Conservation (phyloP, 2,888 invertebrate genomes). For the Sthenelais limicola region DNA sequence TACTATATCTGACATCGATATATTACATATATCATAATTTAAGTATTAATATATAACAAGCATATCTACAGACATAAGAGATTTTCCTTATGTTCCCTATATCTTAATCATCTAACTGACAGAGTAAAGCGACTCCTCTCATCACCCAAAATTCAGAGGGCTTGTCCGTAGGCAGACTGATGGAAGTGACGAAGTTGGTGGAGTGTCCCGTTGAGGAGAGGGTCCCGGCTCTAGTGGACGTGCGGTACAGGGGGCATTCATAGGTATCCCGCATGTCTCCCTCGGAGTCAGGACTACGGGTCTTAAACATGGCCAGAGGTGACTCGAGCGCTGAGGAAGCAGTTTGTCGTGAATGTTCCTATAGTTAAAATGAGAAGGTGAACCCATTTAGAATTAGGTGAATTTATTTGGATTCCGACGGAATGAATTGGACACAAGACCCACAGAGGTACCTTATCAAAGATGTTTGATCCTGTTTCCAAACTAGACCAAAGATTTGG, state of each 20-base stretch:
- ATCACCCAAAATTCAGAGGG: slow-evolving; percentile 68
- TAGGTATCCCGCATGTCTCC: slow-evolving; percentile 51
- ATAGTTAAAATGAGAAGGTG: neutral
- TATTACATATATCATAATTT: too few relatives aligned
- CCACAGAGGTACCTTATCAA: too few relatives aligned
- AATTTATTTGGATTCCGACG: too few relatives aligned
- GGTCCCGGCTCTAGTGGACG: slow-evolving; percentile 69
- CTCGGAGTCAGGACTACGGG: neutral
- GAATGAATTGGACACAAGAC: too few relatives aligned
- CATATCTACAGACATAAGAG: too few relatives aligned
- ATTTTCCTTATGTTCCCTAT: too few relatives aligned
- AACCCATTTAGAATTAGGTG: neutral
- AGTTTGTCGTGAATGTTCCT: slow-evolving; percentile 35
- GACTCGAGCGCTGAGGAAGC: slow-evolving; percentile 42
- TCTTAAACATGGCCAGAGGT: slow-evolving; percentile 48
- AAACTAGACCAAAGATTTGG: too few relatives aligned
- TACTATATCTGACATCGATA: too few relatives aligned
- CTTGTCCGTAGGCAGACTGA: slow-evolving; percentile 63
- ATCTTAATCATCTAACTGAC: slow-evolving; percentile 60
- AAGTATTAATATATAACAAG: too few relatives aligned
- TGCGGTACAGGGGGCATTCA: slow-evolving; percentile 71
- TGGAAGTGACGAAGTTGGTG: slow-evolving; percentile 70
- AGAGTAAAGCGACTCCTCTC: slow-evolving; percentile 69
- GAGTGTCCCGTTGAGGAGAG: slow-evolving; percentile 71
- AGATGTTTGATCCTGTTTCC: too few relatives aligned